These are phyloP conservation scores for Hippocampus comes DNA, from an alignment of 2,113 vertebrate species.

Conservation along the genomic window DNA sequence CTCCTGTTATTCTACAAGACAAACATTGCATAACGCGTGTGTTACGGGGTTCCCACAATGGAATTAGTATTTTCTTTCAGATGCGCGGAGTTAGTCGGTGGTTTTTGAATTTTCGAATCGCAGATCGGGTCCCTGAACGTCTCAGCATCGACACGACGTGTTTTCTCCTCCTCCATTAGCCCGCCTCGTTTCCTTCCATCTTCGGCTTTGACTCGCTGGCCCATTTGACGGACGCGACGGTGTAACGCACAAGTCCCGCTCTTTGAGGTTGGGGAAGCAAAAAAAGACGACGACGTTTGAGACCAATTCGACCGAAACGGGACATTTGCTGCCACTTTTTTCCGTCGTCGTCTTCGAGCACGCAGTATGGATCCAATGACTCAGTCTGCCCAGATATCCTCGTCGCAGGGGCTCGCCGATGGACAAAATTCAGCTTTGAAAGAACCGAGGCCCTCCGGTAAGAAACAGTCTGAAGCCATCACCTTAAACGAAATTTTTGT, in stretches of 20 bases:
- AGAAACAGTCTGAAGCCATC: slow-evolving; percentile 23
- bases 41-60: neutral
- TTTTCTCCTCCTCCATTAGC: slow-evolving; percentile 44
- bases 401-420: slow-evolving; percentile 73
- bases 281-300: slow-evolving; percentile 33
- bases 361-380: slow-evolving; percentile 74
- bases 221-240: slow-evolving; percentile 38
- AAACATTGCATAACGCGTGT: neutral
- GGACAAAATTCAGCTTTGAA: slow-evolving; percentile 70
- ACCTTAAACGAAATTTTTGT: neutral
- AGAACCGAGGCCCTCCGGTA: slow-evolving; percentile 75
- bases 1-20: no score
- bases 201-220: slow-evolving; percentile 11
- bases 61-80: neutral
- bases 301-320: neutral
- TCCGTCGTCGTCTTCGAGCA: slow-evolving; percentile 26
- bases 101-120: neutral
- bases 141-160: slow-evolving; percentile 39
- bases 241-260: slow-evolving; percentile 38
- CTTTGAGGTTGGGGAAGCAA: slow-evolving; percentile 32
- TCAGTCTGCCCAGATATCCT: slow-evolving; percentile 76
- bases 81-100: neutral
- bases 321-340: slow-evolving; percentile 9
- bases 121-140: slow-evolving; percentile 19
- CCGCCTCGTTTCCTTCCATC: slow-evolving; percentile 37